Percentiles rank a stretch among this genome's conserved stretches.
Evolutionary conservation across 2,797 vertebrate genomes (phyloP).

Genomic region (Centropyge bicolor): DNA sequence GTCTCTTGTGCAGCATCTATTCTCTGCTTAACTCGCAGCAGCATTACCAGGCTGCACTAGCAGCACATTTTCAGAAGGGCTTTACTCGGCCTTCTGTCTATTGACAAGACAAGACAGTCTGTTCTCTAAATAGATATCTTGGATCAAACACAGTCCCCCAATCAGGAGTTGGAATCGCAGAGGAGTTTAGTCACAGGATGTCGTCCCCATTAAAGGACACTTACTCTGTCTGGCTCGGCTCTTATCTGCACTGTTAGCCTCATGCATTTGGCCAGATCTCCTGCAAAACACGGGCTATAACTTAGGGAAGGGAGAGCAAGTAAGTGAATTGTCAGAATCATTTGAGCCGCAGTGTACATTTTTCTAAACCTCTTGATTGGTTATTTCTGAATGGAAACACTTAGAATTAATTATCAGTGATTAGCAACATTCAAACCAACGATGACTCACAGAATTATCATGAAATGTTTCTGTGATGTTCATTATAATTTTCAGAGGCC

Average conservation of each 20-base stretch:
- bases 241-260: conserved; percentile 53
- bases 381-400: conserved; percentile 29
- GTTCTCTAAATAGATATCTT: conserved; percentile 59
- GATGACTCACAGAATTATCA: background rate
- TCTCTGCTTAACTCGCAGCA: conserved; percentile 24
- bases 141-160: conserved; percentile 45
- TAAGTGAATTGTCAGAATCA: conserved; percentile 50
- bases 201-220: conserved; percentile 55
- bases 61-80: conserved; percentile 36
- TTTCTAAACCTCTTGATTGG: conserved; percentile 20
- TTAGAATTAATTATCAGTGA: conserved; percentile 11
- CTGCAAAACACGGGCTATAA: conserved; percentile 35
- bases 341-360: conserved; percentile 34
- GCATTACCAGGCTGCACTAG: conserved; percentile 9
- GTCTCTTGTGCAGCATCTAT: conserved; percentile 9
- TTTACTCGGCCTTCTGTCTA: conserved; percentile 48
- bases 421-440: background rate
- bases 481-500: background rate
- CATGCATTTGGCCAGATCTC: conserved; percentile 48
- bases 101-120: conserved; percentile 48
- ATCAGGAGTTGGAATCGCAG: conserved; percentile 60
- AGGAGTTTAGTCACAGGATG: conserved; percentile 53
- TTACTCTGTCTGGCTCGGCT: conserved; percentile 46
- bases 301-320: conserved; percentile 33
- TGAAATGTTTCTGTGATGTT: background rate